These are phyloP conservation scores for Zapornia atra DNA, from an alignment of 2,113 vertebrate species.

Conservation along the genomic window DNA sequence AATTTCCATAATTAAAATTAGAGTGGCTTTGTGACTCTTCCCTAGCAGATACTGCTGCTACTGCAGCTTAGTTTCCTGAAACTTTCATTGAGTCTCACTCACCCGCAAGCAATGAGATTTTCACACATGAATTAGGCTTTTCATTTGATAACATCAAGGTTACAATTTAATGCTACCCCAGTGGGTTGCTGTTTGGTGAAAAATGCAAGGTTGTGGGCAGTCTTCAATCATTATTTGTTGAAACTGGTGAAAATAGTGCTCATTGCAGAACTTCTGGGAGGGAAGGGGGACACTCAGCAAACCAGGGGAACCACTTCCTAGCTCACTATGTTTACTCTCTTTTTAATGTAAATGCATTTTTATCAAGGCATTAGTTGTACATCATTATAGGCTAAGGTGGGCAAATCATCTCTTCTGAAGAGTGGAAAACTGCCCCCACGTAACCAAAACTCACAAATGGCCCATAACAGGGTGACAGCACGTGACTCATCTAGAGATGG, in stretches of 20 bases:
- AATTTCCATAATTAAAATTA: conserved; percentile 55
- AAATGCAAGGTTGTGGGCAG: background rate
- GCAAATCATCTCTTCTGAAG: background rate
- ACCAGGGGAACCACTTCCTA: background rate
- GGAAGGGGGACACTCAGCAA: background rate
- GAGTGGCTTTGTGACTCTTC: background rate
- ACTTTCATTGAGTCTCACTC: conserved; percentile 59
- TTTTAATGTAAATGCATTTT: background rate
- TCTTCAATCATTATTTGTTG: background rate
- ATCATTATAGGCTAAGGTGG: background rate
- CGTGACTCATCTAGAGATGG: background rate
- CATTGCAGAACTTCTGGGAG: background rate
- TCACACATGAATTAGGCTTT: conserved; percentile 69
- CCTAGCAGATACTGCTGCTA: conserved; percentile 10
- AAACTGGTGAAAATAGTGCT: background rate
- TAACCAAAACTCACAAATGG: background rate
- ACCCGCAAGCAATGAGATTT: conserved; percentile 62
- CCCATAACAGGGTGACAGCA: background rate
- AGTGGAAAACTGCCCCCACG: background rate
- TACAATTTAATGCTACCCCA: background rate
- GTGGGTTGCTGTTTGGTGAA: background rate
- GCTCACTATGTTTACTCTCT: background rate
- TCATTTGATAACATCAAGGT: conserved; percentile 53
- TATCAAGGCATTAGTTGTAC: background rate
- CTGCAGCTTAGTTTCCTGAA: conserved; percentile 47